Conservation (phyloP, 1,140 invertebrate species). For the Sitophilus oryzae region DNA sequence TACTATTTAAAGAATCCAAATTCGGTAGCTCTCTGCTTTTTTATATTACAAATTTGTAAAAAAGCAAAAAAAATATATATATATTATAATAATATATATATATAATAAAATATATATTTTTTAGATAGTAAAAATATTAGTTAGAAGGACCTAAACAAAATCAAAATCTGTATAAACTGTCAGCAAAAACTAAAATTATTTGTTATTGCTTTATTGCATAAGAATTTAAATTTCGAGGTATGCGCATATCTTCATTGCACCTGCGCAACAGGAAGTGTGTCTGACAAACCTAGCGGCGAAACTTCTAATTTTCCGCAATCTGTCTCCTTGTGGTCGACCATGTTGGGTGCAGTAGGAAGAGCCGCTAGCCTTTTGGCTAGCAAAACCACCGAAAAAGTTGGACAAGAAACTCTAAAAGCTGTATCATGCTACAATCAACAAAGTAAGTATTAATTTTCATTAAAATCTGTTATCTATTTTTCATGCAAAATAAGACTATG, state of each 20-base stretch:
- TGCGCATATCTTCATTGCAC: background rate
- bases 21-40: too few species aligned
- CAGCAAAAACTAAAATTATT: too few species aligned
- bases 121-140: too few species aligned
- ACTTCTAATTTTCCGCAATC: conserved; percentile 7
- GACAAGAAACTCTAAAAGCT: conserved; percentile 38
- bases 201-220: conserved; percentile 1
- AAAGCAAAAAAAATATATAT: too few species aligned
- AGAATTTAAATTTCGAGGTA: conserved; percentile 9
- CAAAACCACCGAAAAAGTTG: conserved; percentile 42
- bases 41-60: too few species aligned
- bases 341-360: conserved; percentile 44
- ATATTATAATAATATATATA: too few species aligned
- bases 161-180: too few species aligned
- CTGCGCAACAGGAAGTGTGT: conserved; percentile 22
- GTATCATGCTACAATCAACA: conserved; percentile 32
- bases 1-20: too few species aligned
- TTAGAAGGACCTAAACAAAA: too few species aligned
- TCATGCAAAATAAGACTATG: background rate
- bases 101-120: too few species aligned
- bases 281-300: conserved; percentile 21
- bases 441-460: conserved; percentile 28
- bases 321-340: conserved; percentile 32
- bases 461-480: conserved; percentile 4
- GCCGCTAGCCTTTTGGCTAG: conserved; percentile 43